phyloP scores from a whole-genome alignment of 2,797 vertebrate species.

The Heliangelus exortis region DNA sequence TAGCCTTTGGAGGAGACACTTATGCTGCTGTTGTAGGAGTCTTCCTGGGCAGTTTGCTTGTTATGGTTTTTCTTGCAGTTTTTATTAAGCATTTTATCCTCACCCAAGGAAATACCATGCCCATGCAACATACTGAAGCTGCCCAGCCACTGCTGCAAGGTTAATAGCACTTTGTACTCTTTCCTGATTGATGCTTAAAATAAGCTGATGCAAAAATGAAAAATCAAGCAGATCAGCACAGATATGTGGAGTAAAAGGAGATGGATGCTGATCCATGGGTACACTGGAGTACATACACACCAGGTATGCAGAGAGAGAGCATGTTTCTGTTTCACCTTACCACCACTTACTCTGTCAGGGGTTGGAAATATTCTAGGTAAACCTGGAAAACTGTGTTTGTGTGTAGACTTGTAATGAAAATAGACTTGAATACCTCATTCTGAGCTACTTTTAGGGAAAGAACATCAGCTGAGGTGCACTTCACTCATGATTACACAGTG shows the following conservation, averaged over 20 bases:
- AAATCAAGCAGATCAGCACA: background rate
- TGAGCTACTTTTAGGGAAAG: background rate
- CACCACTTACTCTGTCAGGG: background rate
- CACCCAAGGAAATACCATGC: slow-evolving; percentile 79
- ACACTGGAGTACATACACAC: background rate
- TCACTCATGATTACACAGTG: background rate
- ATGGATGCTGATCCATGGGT: background rate
- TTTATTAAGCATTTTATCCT: slow-evolving; percentile 85
- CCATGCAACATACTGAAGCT: slow-evolving; percentile 84
- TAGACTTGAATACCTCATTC: slow-evolving; percentile 25
- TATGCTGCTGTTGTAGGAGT: slow-evolving; percentile 83
- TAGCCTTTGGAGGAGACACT: slow-evolving; percentile 52
- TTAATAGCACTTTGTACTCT: background rate
- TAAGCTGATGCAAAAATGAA: background rate
- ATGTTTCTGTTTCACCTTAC: slow-evolving; percentile 6
- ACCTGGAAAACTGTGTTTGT: background rate
- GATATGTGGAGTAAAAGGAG: background rate
- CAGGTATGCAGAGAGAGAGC: background rate
- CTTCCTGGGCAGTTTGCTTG: slow-evolving; percentile 83
- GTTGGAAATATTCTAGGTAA: background rate
- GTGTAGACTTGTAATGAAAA: background rate
- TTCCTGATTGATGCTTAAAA: background rate
- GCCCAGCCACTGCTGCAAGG: slow-evolving; percentile 87
- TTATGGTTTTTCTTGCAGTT: slow-evolving; percentile 84
- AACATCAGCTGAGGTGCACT: background rate